phyloP scores from a whole-genome alignment of 2,797 vertebrate genomes.

The Sebastes matsubarae region DNA sequence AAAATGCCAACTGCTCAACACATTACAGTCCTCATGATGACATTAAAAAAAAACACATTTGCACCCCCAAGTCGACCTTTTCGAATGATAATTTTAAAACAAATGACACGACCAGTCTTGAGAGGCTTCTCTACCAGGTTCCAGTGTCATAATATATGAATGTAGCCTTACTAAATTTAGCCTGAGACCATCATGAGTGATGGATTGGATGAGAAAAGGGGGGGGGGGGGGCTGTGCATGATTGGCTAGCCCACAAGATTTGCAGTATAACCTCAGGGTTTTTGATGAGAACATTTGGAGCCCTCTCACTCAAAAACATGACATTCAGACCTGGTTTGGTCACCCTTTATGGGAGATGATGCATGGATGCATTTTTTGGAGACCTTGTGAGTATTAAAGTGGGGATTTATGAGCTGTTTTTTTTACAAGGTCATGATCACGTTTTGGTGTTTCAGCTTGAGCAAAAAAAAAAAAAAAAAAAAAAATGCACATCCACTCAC shows the following conservation, averaged over 20 bases:
- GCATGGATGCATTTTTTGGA: neutral
- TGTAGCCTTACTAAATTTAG: constrained; percentile 46
- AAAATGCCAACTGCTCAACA: constrained; percentile 37
- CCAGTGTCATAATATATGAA: constrained; percentile 29
- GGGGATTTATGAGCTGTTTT: constrained; percentile 19
- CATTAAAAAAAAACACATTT: constrained; percentile 6
- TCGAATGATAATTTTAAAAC: neutral
- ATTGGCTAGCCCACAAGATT: constrained; percentile 54
- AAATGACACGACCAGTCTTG: neutral
- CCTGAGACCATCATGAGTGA: constrained; percentile 45
- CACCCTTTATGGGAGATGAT: neutral
- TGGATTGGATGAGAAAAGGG: constrained; percentile 52
- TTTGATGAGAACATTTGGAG: constrained; percentile 40
- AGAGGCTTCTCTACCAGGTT: constrained; percentile 14
- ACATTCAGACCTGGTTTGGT: constrained; percentile 37
- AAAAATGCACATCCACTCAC: constrained; percentile 81
- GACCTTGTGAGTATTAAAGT: neutral
- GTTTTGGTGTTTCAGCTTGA: constrained; percentile 7
- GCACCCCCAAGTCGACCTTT: constrained; percentile 1
- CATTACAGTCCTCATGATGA: constrained; percentile 28
- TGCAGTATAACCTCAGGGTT: constrained; percentile 52
- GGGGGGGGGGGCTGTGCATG: constrained; percentile 34
- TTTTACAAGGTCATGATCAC: constrained; percentile 79
- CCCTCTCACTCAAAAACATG: constrained; percentile 33
- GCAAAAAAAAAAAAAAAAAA: neutral